Conservation (phyloP, 2,888 invertebrate species). For the Stenichneumon culpator region DNA sequence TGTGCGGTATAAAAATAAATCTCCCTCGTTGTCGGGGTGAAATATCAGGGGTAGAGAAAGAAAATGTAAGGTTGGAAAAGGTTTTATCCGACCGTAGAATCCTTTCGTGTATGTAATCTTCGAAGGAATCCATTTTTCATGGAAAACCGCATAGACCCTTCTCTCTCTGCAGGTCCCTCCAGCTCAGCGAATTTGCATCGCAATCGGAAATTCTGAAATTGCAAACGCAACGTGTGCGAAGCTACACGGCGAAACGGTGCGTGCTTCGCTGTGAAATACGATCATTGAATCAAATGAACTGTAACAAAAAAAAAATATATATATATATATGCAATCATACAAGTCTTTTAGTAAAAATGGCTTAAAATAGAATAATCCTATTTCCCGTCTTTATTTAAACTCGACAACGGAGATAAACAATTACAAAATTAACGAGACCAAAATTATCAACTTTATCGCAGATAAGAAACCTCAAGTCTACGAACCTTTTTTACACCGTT, state of each 20-base stretch:
- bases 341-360: neutral
- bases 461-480: too few relatives aligned
- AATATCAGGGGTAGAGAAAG: neutral
- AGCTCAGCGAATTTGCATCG: conserved; percentile 19
- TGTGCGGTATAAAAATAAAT: neutral
- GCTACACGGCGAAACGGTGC: neutral
- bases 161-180: neutral
- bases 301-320: neutral
- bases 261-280: neutral
- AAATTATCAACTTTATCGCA: neutral
- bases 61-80: neutral
- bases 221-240: conserved; percentile 24
- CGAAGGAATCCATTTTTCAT: conserved; percentile 17
- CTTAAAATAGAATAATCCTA: neutral
- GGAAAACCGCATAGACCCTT: conserved; percentile 20
- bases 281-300: conserved; percentile 7
- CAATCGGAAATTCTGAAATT: conserved; percentile 28
- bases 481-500: too few relatives aligned
- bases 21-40: neutral
- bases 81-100: conserved; percentile 22
- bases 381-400: neutral
- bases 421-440: too few relatives aligned
- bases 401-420: neutral
- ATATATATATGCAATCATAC: neutral
- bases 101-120: conserved; percentile 14